Percentiles rank a stretch among this genome's conserved stretches.
Evolutionary conservation across 2,797 vertebrate species (phyloP).

Genomic region (Semaprochilodus insignis): DNA sequence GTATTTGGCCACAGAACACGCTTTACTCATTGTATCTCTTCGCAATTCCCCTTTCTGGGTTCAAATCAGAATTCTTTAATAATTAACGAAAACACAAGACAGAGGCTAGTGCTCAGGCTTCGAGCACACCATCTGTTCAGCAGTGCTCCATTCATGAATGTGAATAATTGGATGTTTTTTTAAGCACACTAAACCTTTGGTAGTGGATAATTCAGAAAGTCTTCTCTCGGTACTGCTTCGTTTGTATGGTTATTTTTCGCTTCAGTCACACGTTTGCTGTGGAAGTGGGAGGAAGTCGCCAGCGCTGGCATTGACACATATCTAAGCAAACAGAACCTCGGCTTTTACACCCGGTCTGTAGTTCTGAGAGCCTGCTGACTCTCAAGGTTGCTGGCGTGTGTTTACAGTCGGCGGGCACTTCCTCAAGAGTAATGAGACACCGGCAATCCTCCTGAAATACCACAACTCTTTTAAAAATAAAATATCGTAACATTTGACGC

Average conservation of each 20-base stretch:
- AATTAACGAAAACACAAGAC: slow-evolving; percentile 29
- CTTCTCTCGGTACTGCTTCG: background rate
- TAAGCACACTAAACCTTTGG: slow-evolving; percentile 24
- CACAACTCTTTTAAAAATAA: slow-evolving; percentile 49
- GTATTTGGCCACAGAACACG: slow-evolving; percentile 17
- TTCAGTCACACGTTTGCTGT: slow-evolving; percentile 2
- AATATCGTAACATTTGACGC: slow-evolving; percentile 51
- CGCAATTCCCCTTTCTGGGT: background rate
- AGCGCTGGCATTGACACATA: slow-evolving; percentile 4
- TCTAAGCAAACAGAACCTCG: slow-evolving; percentile 14
- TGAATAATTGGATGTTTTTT: slow-evolving; percentile 46
- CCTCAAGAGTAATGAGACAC: slow-evolving; percentile 35
- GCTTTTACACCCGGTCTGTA: background rate
- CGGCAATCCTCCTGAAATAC: slow-evolving; percentile 9
- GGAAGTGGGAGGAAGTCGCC: slow-evolving; percentile 8
- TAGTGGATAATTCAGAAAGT: slow-evolving; percentile 3
- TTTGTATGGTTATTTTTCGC: background rate
- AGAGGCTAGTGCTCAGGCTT: background rate
- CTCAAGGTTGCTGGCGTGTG: background rate
- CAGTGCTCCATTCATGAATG: slow-evolving; percentile 49
- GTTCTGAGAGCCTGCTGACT: background rate
- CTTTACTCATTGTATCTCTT: slow-evolving; percentile 8
- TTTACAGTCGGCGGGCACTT: slow-evolving; percentile 43
- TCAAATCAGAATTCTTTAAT: slow-evolving; percentile 27
- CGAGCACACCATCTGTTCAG: slow-evolving; percentile 49